phyloP scores from a whole-genome alignment of 2,797 vertebrate genomes.

The Eurystomus glaucurus region DNA sequence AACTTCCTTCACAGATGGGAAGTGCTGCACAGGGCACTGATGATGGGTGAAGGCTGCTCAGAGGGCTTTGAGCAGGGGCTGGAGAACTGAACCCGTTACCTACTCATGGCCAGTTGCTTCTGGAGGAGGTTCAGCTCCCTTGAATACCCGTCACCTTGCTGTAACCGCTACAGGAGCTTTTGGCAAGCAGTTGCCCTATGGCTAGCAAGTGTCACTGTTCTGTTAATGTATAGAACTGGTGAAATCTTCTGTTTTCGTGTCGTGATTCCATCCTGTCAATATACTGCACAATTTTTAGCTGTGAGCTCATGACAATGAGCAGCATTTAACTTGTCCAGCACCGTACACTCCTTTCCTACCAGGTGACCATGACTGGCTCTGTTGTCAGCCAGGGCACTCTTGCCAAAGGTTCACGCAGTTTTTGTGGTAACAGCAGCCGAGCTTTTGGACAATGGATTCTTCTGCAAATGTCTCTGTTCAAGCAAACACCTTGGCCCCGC shows the following conservation, averaged over 20 bases:
- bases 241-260: neutral
- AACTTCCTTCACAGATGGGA: neutral
- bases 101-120: rapidly evolving
- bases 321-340: neutral
- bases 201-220: neutral
- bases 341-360: rapidly evolving
- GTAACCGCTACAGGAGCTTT: rapidly evolving
- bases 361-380: rapidly evolving
- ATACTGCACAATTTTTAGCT: rapidly evolving
- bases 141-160: rapidly evolving
- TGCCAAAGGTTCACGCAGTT: rapidly evolving
- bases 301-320: rapidly evolving
- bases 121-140: neutral
- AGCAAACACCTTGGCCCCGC: neutral
- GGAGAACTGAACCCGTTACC: neutral
- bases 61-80: neutral
- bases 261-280: rapidly evolving
- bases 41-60: neutral
- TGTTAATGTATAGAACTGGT: neutral
- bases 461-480: neutral
- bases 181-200: neutral
- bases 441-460: rapidly evolving
- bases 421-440: rapidly evolving
- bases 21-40: rapidly evolving
- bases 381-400: rapidly evolving